Evolutionary conservation across 2,888 invertebrate genomes (phyloP).

Genomic region (Rhingia campestris): DNA sequence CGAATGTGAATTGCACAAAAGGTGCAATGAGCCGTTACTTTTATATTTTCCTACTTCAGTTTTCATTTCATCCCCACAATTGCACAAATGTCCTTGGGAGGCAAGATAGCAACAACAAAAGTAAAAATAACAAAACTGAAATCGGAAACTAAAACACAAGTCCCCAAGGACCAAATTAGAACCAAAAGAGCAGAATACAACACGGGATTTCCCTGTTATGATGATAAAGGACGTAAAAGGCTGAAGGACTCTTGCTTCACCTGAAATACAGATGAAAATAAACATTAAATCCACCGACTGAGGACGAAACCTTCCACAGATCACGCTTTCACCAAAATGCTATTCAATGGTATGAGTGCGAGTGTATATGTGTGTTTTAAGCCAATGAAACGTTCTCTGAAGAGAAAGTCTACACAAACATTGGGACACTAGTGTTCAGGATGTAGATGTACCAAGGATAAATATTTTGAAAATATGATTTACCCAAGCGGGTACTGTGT

Average conservation of each 20-base stretch:
- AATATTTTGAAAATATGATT: constrained; percentile 34
- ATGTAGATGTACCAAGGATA: background rate
- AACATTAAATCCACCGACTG: constrained; percentile 1
- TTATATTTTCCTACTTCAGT: background rate
- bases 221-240: constrained; percentile 22
- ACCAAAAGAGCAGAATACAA: constrained; percentile 6
- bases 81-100: constrained; percentile 8
- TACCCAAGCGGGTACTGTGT: no score
- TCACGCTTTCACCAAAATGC: constrained; percentile 52
- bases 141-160: constrained; percentile 30
- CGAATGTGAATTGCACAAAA: constrained; percentile 59
- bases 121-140: constrained; percentile 6
- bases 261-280: constrained; percentile 16
- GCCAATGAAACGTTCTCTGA: background rate
- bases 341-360: constrained; percentile 1
- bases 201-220: background rate
- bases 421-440: no score
- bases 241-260: constrained; percentile 25
- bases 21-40: constrained; percentile 33
- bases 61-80: constrained; percentile 3
- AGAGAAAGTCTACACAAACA: no score
- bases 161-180: constrained; percentile 46
- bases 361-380: constrained; percentile 4
- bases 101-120: background rate
- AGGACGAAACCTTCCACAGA: constrained; percentile 10